Conservation (phyloP, 2,888 invertebrate genomes). For the Spialia ferax region DNA sequence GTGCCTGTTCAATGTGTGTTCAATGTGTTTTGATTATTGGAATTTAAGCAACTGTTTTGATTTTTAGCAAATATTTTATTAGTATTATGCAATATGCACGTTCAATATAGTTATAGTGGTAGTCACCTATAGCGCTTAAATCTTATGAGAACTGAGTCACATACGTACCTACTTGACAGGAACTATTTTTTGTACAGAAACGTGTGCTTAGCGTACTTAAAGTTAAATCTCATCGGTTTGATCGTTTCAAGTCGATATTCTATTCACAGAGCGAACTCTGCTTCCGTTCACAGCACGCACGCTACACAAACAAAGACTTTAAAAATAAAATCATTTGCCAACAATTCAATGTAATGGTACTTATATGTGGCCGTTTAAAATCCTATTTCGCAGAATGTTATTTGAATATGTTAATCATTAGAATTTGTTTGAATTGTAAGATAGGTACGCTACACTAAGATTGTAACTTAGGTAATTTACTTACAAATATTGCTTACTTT, state of each 20-base stretch:
- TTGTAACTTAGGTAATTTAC: background rate
- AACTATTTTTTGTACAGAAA: conserved; percentile 47
- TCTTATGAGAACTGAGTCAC: conserved; percentile 31
- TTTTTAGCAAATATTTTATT: too few relatives aligned
- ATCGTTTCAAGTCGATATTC: conserved; percentile 64
- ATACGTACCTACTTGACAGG: conserved; percentile 44
- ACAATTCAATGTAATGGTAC: conserved; percentile 42
- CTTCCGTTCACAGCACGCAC: conserved; percentile 77
- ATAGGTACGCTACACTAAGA: background rate
- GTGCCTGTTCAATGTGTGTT: too few relatives aligned
- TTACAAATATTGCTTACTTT: background rate
- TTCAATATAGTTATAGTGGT: too few relatives aligned
- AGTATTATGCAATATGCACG: too few relatives aligned
- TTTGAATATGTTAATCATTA: conserved; percentile 36
- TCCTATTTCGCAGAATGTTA: conserved; percentile 14
- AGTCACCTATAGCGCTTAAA: too few relatives aligned
- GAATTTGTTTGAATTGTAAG: background rate
- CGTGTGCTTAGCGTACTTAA: conserved; percentile 44
- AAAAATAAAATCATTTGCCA: conserved; percentile 65
- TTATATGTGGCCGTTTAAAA: conserved; percentile 24
- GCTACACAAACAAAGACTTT: conserved; percentile 70
- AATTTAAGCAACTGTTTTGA: too few relatives aligned
- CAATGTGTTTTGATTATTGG: too few relatives aligned
- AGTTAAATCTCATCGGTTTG: conserved; percentile 48
- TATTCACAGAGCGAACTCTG: conserved; percentile 62